Evolutionary conservation across 1,140 invertebrate genomes (phyloP).

Genomic region (Diploscapter pachys): DNA sequence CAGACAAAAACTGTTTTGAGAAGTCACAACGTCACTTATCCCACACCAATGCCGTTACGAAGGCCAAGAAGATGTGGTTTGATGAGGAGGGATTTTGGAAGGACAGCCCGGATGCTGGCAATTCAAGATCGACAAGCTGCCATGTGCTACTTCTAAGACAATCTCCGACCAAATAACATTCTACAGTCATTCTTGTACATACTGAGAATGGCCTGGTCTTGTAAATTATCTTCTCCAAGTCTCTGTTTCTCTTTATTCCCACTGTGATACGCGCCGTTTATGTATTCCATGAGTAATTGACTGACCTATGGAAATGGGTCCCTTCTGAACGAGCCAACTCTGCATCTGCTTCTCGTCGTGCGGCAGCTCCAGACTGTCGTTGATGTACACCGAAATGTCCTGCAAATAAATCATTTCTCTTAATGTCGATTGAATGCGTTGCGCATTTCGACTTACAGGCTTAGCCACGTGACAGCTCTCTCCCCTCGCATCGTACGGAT

Average conservation of each 20-base stretch:
- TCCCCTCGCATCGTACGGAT: constrained; percentile 78
- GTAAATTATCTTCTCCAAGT: too few relatives aligned
- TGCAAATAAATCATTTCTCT: not conserved
- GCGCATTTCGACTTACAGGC: constrained; percentile 8
- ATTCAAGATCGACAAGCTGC: not conserved
- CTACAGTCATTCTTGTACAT: not conserved
- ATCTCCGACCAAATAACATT: not conserved
- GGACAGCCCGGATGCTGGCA: constrained; percentile 10
- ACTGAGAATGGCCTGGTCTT: too few relatives aligned
- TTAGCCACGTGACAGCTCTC: constrained; percentile 46
- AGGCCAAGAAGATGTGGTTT: constrained; percentile 12
- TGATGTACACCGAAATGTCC: constrained; percentile 70
- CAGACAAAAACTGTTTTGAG: not conserved
- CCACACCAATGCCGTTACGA: too few relatives aligned
- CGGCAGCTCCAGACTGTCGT: constrained; percentile 80
- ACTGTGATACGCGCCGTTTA: not conserved
- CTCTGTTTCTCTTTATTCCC: not conserved
- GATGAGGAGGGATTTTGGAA: constrained; percentile 22
- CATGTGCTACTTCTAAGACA: constrained; percentile 9
- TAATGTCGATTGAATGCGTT: not conserved
- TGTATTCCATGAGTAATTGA: constrained; percentile 11
- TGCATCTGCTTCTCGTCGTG: constrained; percentile 84
- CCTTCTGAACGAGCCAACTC: constrained; percentile 82
- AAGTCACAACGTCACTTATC: too few relatives aligned
- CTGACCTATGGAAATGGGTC: constrained; percentile 84